Evolutionary conservation across 1,140 invertebrate species (phyloP), one percentile per base, ranked within the genome.

Genomic region (Listronotus oregonensis): DNA sequence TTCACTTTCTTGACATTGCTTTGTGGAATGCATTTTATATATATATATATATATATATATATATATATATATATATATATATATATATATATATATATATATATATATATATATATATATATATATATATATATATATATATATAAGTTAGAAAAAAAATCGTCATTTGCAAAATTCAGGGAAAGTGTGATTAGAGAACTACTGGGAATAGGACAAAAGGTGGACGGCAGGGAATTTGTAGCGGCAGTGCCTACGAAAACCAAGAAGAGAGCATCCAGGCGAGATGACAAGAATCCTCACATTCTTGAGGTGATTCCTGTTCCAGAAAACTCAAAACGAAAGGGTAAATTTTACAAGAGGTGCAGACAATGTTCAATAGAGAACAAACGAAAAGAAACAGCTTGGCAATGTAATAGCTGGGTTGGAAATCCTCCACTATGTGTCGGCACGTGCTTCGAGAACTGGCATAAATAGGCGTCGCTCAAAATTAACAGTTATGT

Each of bases 301-400:
- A 40, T 14, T 10, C n/a, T 40, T 12, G 39, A 40, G n/a, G 39
- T 7, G 10, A 40, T 40, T 14, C 39, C 39, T 40, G 7, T 40
- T 40, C 39, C 39, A 40, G 39, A 40, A 40, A 40, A 40, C n/a
- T 40, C 39, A 7, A 40, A 40, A 14, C 10, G 39, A 40, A 40
- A 40, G 39, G 39, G 39, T 14, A 40, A 40, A 14, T 40, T 40
- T 40, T 40, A 40, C 39, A 40, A 40, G n/a, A 40, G 39, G 39
- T 40, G 39, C 39, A 10, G 39, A 3, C 39, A 40, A 40, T 40
- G 39, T 40, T 40, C 39, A 3, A 12, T 14, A 10, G 10, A 40
- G 39, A 14, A 14, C 2, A 40, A 40, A 3, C 39, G 39, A 14
- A 40, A 40, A 40, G 39, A 40, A 40, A 40, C 39, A 7, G 10